Evolutionary conservation across 2,113 vertebrate genomes (phyloP).

Genomic region (Melanotaenia duboulayi): DNA sequence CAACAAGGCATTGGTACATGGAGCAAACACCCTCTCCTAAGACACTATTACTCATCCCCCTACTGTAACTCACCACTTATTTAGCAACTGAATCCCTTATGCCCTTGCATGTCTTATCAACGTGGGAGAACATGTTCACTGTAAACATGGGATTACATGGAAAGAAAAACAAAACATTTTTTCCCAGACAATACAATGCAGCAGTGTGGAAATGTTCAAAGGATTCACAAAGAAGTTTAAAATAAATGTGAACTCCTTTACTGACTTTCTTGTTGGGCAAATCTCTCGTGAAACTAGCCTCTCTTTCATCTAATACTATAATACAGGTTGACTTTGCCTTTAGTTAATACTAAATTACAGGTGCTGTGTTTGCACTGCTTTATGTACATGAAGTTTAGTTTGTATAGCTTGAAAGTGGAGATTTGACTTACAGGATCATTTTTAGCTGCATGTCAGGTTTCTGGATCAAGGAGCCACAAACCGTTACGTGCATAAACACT

Average conservation of each 20-base stretch:
- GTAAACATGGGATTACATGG: conserved; percentile 58
- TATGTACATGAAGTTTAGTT: conserved; percentile 9
- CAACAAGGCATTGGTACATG: conserved; percentile 32
- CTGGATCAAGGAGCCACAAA: neutral
- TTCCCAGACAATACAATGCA: neutral
- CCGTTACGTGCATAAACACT: neutral
- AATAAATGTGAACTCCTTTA: conserved; percentile 2
- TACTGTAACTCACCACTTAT: conserved; percentile 19
- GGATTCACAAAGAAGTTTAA: neutral
- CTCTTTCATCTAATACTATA: neutral
- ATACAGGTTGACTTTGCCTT: conserved; percentile 9
- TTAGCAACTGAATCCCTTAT: conserved; percentile 27
- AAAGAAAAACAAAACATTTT: neutral
- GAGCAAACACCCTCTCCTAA: conserved; percentile 32
- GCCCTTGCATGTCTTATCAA: conserved; percentile 19
- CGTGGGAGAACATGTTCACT: conserved; percentile 43
- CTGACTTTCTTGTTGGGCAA: conserved; percentile 22
- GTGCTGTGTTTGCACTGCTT: conserved; percentile 16
- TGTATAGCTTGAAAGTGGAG: conserved; percentile 6
- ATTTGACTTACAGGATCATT: neutral
- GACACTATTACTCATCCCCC: conserved; percentile 23
- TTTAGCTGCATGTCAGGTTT: neutral
- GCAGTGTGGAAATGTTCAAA: neutral
- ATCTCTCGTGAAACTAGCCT: conserved; percentile 1
- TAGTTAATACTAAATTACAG: neutral